phyloP scores from a whole-genome alignment of 2,797 vertebrate genomes.

The Pangasius krempfi region DNA sequence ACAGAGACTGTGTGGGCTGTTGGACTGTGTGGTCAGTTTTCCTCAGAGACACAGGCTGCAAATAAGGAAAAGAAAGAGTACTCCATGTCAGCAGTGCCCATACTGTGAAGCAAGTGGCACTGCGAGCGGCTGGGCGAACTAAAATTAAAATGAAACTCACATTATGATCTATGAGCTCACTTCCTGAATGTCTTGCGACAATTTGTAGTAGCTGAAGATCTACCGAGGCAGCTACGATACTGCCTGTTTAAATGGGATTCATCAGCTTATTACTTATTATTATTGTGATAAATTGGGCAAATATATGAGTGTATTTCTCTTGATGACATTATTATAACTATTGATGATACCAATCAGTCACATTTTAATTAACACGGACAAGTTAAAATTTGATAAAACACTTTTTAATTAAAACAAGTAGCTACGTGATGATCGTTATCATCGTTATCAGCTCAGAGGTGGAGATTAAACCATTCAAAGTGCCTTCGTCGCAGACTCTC shows the following conservation, averaged over 20 bases:
- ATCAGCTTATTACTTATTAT: background rate
- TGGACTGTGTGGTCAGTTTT: slow-evolving; percentile 14
- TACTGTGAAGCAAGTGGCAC: background rate
- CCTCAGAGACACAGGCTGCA: slow-evolving; percentile 32
- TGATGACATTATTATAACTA: too few species aligned
- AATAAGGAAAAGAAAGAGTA: slow-evolving; percentile 19
- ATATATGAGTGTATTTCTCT: background rate
- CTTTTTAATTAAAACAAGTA: background rate
- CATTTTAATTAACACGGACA: background rate
- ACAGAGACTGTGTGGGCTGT: slow-evolving; percentile 31
- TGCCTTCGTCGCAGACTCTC: background rate
- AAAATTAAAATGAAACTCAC: background rate
- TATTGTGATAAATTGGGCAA: background rate
- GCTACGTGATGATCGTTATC: background rate
- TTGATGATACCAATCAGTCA: background rate
- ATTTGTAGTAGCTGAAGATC: background rate
- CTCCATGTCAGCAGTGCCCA: background rate
- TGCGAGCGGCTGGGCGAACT: background rate
- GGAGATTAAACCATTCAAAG: background rate
- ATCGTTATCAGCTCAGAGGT: background rate
- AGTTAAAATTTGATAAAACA: background rate
- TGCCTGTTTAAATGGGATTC: background rate
- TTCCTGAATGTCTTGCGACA: background rate
- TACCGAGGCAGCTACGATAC: background rate
- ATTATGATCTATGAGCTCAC: background rate